Percentiles rank a stretch among this genome's conserved stretches.
Evolutionary conservation across 2,888 invertebrate genomes (phyloP).

Genomic region (Apotomis betuletana): DNA sequence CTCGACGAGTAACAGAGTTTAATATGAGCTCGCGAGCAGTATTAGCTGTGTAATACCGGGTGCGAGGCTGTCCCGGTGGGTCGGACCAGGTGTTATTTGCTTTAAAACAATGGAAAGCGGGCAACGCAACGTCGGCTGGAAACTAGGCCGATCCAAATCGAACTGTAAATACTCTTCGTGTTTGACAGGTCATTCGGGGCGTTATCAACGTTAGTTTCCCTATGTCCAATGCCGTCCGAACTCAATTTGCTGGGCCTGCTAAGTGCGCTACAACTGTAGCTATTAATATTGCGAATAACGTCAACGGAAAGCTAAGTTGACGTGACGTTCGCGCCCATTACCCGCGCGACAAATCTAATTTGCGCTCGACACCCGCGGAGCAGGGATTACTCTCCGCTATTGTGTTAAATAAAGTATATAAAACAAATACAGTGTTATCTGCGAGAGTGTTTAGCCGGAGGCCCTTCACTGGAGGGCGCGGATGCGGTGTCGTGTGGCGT

Average conservation of each 20-base stretch:
- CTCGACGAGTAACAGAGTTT: slow-evolving; percentile 24
- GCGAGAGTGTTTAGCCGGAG: slow-evolving; percentile 7
- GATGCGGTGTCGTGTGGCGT: slow-evolving; percentile 21
- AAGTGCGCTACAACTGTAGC: slow-evolving; percentile 2
- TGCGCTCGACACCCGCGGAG: slow-evolving; percentile 19
- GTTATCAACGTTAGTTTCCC: not conserved
- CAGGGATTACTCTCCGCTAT: slow-evolving; percentile 29
- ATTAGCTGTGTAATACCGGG: slow-evolving; percentile 27
- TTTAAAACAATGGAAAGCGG: slow-evolving; percentile 13
- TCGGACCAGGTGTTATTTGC: slow-evolving; percentile 21
- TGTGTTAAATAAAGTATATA: slow-evolving; percentile 20
- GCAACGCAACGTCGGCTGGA: not conserved
- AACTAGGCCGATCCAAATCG: not conserved
- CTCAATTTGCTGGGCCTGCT: not conserved
- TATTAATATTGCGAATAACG: slow-evolving; percentile 20
- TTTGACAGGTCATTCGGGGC: not conserved
- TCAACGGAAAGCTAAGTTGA: slow-evolving; percentile 29
- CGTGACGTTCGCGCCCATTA: slow-evolving; percentile 34
- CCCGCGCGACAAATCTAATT: slow-evolving; percentile 38
- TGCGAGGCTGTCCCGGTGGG: slow-evolving; percentile 3
- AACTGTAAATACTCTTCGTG: not conserved
- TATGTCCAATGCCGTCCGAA: not conserved
- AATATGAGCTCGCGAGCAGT: slow-evolving; percentile 24
- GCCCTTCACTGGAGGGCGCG: not conserved
- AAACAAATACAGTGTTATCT: slow-evolving; percentile 13